Conservation (phyloP, 2,797 vertebrate genomes). For the Hippocampus kuda region DNA sequence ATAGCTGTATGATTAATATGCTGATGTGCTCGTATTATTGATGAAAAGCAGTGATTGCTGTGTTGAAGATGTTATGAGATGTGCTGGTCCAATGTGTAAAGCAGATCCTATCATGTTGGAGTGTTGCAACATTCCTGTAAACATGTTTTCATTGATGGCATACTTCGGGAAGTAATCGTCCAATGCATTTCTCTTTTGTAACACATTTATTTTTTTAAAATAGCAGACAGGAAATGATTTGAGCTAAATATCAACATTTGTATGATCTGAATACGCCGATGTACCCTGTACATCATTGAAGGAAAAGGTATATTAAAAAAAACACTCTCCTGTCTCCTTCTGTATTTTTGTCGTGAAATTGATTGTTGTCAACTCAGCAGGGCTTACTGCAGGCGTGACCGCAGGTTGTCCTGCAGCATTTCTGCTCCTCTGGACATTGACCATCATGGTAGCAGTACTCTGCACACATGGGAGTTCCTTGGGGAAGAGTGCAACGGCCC, state of each 20-base stretch:
- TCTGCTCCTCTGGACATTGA: conserved; percentile 63
- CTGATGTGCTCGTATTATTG: not conserved
- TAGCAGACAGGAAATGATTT: not conserved
- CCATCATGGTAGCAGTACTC: conserved; percentile 67
- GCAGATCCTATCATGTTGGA: too few relatives aligned
- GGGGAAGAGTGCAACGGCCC: conserved; percentile 53
- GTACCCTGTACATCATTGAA: not conserved
- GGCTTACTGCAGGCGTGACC: conserved; percentile 64
- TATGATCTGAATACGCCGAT: not conserved
- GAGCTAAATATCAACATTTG: not conserved
- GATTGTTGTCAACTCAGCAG: conserved; percentile 38
- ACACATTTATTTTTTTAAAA: not conserved
- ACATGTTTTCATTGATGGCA: too few relatives aligned
- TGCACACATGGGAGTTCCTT: conserved; percentile 57
- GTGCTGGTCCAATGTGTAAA: too few relatives aligned
- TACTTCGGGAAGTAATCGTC: not conserved
- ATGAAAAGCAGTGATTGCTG: not conserved
- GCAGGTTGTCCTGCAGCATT: conserved; percentile 68
- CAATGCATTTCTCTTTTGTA: not conserved
- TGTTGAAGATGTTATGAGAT: too few relatives aligned
- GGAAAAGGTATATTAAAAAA: not conserved
- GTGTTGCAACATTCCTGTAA: too few relatives aligned
- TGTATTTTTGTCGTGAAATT: not conserved
- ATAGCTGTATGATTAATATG: not conserved
- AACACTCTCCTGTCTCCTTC: not conserved